A percentile compares a stretch with the other conserved stretches of the same genome.
phyloP scores from a whole-genome alignment of 2,113 vertebrate species.

The Ovis aries region ARS-UI_Ramb_v3.0 NC_056073.1:14564001-14564500 shows the following conservation, averaged over 20 bases:
- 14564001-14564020: slow-evolving; percentile 46
- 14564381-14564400: background rate
- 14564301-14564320: background rate
- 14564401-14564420: background rate
- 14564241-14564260: background rate
- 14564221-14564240: background rate
- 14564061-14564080: background rate
- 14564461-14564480: background rate
- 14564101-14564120: background rate
- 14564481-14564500: background rate
- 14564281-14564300: background rate
- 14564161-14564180: background rate
- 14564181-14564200: background rate
- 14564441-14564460: background rate
- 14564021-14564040: background rate
- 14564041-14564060: background rate
- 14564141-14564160: background rate
- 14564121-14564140: background rate
- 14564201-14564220: background rate
- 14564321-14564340: background rate
- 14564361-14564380: background rate
- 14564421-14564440: background rate
- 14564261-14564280: background rate
- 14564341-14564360: background rate
- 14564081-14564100: background rate